phyloP scores from a whole-genome alignment of 2,888 invertebrate species.

The Nudaria mundana region DNA sequence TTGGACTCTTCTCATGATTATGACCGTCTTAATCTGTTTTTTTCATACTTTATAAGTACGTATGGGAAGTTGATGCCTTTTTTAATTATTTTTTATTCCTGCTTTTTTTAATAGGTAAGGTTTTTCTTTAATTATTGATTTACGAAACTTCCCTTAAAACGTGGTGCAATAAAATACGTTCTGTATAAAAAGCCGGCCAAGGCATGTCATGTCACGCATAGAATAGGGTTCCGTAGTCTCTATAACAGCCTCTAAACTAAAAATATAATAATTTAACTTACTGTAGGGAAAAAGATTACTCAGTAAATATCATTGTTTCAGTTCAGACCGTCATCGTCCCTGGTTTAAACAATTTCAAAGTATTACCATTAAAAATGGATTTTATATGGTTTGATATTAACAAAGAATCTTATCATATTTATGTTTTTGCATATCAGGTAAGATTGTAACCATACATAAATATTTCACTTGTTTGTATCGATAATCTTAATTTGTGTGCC shows the following conservation, averaged over 20 bases:
- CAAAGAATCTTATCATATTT: slow-evolving; percentile 38
- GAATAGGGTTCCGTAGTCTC: neutral
- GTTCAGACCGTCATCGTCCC: slow-evolving; percentile 52
- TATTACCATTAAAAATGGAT: slow-evolving; percentile 54
- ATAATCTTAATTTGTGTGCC: neutral
- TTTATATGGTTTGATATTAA: slow-evolving; percentile 45
- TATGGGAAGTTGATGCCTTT: too few relatives aligned
- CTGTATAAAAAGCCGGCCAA: too few relatives aligned
- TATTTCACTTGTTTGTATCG: neutral
- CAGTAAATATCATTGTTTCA: slow-evolving; percentile 22
- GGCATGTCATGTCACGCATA: too few relatives aligned
- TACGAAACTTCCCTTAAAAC: too few relatives aligned
- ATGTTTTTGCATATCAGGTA: slow-evolving; percentile 47
- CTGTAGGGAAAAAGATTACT: neutral
- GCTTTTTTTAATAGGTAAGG: too few relatives aligned
- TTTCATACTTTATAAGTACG: too few relatives aligned
- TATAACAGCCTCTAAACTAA: neutral
- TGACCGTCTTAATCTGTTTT: too few relatives aligned
- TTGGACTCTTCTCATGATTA: too few relatives aligned
- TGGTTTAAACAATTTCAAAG: slow-evolving; percentile 37
- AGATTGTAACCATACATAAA: neutral
- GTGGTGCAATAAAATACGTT: too few relatives aligned
- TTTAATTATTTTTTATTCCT: too few relatives aligned
- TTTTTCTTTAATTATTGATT: too few relatives aligned
- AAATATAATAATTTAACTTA: neutral